phyloP scores from a whole-genome alignment of 2,888 invertebrate genomes.

The Clepsis dumicolana region DNA sequence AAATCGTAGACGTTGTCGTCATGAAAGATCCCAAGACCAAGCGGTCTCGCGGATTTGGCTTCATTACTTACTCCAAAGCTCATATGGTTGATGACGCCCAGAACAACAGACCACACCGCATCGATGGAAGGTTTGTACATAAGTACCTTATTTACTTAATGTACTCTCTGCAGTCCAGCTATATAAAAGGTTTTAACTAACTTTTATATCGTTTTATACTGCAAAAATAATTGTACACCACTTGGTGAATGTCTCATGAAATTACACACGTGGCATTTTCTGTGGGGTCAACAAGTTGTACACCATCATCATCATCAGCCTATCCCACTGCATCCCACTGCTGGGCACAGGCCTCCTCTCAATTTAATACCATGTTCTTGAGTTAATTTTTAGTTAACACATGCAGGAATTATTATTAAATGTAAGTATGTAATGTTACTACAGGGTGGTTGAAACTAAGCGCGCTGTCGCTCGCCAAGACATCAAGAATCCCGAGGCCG shows the following conservation, averaged over 20 bases:
- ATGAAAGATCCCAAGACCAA: slow-evolving; percentile 99
- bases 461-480: slow-evolving; percentile 97
- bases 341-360: no score
- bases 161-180: slow-evolving; percentile 74
- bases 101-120: slow-evolving; percentile 94
- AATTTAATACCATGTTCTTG: no score
- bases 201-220: slow-evolving; percentile 81
- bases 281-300: slow-evolving; percentile 69
- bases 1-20: slow-evolving; percentile 97
- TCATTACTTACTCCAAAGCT: slow-evolving; percentile 97
- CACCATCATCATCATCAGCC: not conserved
- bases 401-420: slow-evolving; percentile 14
- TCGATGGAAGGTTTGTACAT: slow-evolving; percentile 91
- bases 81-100: slow-evolving; percentile 99
- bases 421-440: slow-evolving; percentile 10
- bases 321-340: no score
- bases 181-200: slow-evolving; percentile 65
- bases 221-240: slow-evolving; percentile 70
- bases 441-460: slow-evolving; percentile 97
- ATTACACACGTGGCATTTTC: slow-evolving; percentile 78
- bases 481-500: slow-evolving; percentile 96
- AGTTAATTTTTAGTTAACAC: not conserved
- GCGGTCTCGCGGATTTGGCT: slow-evolving; percentile 98
- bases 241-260: slow-evolving; percentile 79
- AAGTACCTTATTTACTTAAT: slow-evolving; percentile 49